phyloP scores from a whole-genome alignment of 2,113 vertebrate species.

The Melospiza melodia region DNA sequence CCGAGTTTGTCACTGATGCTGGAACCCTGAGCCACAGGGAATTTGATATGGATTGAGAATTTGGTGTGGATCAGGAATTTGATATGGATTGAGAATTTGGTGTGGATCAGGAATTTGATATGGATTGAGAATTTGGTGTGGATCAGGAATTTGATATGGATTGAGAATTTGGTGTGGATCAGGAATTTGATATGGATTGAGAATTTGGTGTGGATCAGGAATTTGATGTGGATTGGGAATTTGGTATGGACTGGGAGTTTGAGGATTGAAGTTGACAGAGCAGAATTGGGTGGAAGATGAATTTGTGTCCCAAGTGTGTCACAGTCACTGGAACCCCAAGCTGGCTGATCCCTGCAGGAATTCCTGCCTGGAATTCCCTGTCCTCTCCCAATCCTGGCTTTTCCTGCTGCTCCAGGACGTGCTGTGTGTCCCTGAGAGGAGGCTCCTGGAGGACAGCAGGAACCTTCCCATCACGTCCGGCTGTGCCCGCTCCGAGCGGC shows the following conservation, averaged over 20 bases:
- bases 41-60: too few relatives aligned
- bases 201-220: rapidly evolving
- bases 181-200: rapidly evolving
- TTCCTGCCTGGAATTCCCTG: neutral
- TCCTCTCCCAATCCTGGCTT: neutral
- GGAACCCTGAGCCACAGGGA: neutral
- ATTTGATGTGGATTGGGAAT: neutral
- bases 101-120: neutral
- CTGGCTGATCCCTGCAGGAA: neutral
- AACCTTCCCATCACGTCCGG: slow-evolving; percentile 26
- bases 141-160: neutral
- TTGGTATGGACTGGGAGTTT: too few relatives aligned
- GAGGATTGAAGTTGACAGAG: neutral
- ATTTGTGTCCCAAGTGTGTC: neutral
- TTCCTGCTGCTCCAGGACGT: slow-evolving; percentile 40
- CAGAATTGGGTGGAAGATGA: neutral
- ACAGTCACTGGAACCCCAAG: neutral
- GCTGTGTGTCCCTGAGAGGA: slow-evolving; percentile 61
- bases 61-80: neutral
- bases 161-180: too few relatives aligned
- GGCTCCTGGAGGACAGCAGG: slow-evolving; percentile 76
- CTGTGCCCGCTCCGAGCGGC: slow-evolving; percentile 21
- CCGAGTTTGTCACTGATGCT: neutral
- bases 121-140: too few relatives aligned
- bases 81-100: rapidly evolving